These are phyloP conservation scores for Pelodiscus sinensis DNA, from an alignment of 2,113 vertebrate genomes.

Conservation along the genomic window DNA sequence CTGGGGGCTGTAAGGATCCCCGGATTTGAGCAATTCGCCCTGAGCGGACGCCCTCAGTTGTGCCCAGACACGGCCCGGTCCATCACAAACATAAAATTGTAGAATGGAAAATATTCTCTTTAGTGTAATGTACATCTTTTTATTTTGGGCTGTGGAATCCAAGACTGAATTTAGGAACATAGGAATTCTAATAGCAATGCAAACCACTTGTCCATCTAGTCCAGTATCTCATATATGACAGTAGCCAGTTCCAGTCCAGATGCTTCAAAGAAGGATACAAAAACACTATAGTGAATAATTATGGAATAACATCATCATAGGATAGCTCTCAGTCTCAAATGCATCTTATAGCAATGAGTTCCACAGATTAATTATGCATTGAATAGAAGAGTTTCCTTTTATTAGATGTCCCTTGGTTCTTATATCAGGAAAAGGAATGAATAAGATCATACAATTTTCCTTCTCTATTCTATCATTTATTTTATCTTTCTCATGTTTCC, in stretches of 20 bases:
- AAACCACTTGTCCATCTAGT: neutral
- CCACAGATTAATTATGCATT: neutral
- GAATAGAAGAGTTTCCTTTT: slow-evolving; percentile 19
- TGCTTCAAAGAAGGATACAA: neutral
- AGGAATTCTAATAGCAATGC: neutral
- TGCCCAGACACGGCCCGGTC: too few species aligned
- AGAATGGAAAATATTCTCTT: neutral
- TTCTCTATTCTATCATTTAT: neutral
- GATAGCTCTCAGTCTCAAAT: slow-evolving; percentile 3
- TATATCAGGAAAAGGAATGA: neutral
- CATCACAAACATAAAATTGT: neutral
- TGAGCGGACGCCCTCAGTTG: too few species aligned
- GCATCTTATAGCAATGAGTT: neutral
- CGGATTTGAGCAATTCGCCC: too few species aligned
- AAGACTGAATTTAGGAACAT: neutral
- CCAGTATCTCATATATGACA: neutral
- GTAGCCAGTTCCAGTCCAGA: neutral
- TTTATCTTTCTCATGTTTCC: neutral
- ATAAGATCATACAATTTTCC: neutral
- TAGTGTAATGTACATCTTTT: neutral
- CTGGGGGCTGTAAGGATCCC: too few species aligned
- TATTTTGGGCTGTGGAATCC: neutral
- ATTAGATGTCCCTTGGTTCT: slow-evolving; percentile 36
- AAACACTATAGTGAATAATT: neutral
- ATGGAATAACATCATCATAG: neutral